Evolutionary conservation across 2,888 invertebrate species (phyloP).

Genomic region (Andrena trimmerana): DNA sequence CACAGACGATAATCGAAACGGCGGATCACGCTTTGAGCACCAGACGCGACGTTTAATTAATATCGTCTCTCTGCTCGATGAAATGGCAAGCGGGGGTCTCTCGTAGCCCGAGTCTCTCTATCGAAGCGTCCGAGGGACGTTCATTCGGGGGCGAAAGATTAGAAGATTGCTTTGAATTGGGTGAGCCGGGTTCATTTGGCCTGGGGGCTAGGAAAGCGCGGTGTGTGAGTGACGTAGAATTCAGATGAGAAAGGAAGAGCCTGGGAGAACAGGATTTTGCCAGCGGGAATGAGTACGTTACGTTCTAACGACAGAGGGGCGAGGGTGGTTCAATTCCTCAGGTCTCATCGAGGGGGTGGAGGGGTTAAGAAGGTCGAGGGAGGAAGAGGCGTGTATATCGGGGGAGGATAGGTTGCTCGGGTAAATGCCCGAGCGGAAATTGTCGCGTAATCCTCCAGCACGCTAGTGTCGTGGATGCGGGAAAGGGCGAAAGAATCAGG

Average conservation of each 20-base stretch:
- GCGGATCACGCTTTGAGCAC: conserved; percentile 1
- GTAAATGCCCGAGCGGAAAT: conserved; percentile 27
- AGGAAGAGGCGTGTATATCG: not conserved
- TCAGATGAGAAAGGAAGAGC: no score
- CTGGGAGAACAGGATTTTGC: no score
- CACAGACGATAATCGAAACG: not conserved
- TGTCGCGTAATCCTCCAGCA: conserved; percentile 32
- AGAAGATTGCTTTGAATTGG: no score
- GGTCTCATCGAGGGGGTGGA: conserved; percentile 4
- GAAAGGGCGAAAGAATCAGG: not conserved
- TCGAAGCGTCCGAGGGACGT: no score
- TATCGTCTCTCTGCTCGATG: not conserved
- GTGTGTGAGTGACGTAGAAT: no score
- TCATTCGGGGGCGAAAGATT: no score
- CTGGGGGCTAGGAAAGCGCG: no score
- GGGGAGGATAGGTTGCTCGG: conserved; percentile 15
- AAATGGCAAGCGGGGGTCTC: not conserved
- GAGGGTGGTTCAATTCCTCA: not conserved
- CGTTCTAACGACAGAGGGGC: not conserved
- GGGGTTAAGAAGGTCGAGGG: conserved; percentile 11
- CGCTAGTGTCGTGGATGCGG: not conserved
- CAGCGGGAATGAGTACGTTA: not conserved
- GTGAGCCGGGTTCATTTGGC: no score
- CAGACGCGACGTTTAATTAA: conserved; percentile 24
- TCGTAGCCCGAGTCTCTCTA: no score